Evolutionary conservation across 2,888 invertebrate species (phyloP).

Genomic region (Tetanocera ferruginea): DNA sequence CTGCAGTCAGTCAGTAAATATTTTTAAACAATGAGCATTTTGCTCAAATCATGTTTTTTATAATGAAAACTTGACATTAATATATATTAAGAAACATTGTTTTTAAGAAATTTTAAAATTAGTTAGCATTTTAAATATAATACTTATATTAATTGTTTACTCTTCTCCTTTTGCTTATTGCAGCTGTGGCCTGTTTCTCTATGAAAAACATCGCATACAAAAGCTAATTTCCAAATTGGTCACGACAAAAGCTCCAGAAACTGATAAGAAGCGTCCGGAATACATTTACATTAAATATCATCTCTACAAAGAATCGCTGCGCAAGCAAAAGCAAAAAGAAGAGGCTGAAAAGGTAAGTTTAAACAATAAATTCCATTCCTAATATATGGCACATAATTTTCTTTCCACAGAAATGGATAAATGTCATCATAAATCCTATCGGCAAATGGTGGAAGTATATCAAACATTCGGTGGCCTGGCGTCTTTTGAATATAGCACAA

Average conservation of each 20-base stretch:
- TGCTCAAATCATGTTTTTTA: no score
- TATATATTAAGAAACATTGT: no score
- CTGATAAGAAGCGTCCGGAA: slow-evolving; percentile 68
- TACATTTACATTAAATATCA: slow-evolving; percentile 74
- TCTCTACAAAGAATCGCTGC: slow-evolving; percentile 69
- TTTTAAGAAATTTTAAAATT: no score
- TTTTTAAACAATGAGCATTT: no score
- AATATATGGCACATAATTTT: background rate
- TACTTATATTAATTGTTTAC: background rate
- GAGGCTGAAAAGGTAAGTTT: slow-evolving; percentile 62
- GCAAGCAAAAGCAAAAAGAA: slow-evolving; percentile 62
- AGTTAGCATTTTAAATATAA: no score
- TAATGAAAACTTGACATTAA: no score
- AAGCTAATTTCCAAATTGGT: slow-evolving; percentile 67
- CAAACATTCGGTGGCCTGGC: slow-evolving; percentile 77
- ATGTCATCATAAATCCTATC: slow-evolving; percentile 67
- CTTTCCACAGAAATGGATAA: slow-evolving; percentile 64
- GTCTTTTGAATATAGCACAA: slow-evolving; percentile 77
- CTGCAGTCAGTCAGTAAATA: no score
- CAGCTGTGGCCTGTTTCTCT: slow-evolving; percentile 65
- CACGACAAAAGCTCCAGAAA: slow-evolving; percentile 54
- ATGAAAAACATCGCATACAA: slow-evolving; percentile 63
- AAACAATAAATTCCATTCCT: background rate
- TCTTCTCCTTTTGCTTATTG: slow-evolving; percentile 33
- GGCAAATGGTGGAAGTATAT: slow-evolving; percentile 76